Evolutionary conservation across 1,140 invertebrate species (phyloP).

Genomic region (Apis laboriosa): DNA sequence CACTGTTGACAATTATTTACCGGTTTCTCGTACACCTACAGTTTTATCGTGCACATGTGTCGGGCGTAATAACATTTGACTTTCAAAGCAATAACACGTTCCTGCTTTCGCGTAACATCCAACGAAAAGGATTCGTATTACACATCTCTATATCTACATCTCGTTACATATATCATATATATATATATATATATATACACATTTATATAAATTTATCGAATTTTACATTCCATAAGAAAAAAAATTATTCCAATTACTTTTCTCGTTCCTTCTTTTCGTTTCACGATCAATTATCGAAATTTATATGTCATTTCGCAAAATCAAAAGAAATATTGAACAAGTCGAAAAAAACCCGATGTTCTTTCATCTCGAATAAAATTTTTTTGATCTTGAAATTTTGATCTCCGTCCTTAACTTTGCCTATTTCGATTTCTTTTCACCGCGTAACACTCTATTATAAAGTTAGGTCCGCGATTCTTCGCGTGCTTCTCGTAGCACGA

Average conservation of each 20-base stretch:
- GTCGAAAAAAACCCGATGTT: no score
- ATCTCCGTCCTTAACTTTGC: not conserved
- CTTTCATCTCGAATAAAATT: no score
- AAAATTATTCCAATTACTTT: no score
- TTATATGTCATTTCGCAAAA: no score
- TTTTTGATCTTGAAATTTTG: not conserved
- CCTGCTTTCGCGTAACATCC: not conserved
- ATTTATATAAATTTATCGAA: no score
- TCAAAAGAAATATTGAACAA: no score
- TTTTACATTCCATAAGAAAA: no score
- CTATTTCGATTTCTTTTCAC: not conserved
- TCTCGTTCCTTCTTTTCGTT: no score
- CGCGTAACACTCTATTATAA: not conserved
- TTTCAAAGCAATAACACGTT: not conserved
- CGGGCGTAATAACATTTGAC: not conserved
- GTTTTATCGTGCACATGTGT: not conserved
- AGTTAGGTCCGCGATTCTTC: constrained; percentile 1
- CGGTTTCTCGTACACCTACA: not conserved
- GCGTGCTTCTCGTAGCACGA: constrained; percentile 28
- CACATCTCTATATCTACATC: no score
- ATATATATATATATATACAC: no score
- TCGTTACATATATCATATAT: no score
- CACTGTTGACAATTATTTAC: not conserved
- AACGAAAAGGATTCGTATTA: not conserved
- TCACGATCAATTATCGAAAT: no score